These are phyloP conservation scores for Chaitophorus viminalis DNA, from an alignment of 2,888 invertebrate genomes.

Conservation along the genomic window DNA sequence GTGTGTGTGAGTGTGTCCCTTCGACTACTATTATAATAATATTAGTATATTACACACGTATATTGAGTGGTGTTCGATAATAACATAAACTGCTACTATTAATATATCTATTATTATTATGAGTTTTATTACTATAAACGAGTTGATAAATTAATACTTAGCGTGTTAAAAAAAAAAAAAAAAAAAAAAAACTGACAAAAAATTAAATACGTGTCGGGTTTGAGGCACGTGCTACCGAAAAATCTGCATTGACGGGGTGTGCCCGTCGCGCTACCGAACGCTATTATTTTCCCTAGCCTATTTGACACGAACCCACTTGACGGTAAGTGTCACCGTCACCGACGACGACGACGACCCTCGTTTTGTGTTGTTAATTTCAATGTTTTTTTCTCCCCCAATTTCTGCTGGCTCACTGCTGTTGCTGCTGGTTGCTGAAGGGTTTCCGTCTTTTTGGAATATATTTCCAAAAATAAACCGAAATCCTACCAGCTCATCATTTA, in stretches of 20 bases:
- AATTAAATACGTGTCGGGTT: constrained; percentile 50
- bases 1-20: neutral
- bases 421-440: constrained; percentile 24
- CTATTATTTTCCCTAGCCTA: constrained; percentile 43
- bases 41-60: neutral
- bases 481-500: constrained; percentile 60
- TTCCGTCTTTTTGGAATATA: constrained; percentile 61
- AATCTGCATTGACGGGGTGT: constrained; percentile 35
- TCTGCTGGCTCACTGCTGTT: neutral
- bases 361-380: constrained; percentile 69
- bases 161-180: neutral
- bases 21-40: neutral
- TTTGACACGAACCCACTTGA: constrained; percentile 68
- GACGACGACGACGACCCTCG: constrained; percentile 66
- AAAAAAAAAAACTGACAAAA: constrained; percentile 15
- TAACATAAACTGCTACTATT: neutral
- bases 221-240: constrained; percentile 50
- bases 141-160: constrained; percentile 3
- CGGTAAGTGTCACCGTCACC: constrained; percentile 69
- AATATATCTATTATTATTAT: constrained; percentile 1
- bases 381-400: constrained; percentile 45
- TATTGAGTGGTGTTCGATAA: neutral
- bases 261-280: neutral
- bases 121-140: neutral
- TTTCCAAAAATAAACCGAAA: constrained; percentile 59